Evolutionary conservation across 2,113 vertebrate genomes (phyloP).

Genomic region (Chloropsis cyanopogon): DNA sequence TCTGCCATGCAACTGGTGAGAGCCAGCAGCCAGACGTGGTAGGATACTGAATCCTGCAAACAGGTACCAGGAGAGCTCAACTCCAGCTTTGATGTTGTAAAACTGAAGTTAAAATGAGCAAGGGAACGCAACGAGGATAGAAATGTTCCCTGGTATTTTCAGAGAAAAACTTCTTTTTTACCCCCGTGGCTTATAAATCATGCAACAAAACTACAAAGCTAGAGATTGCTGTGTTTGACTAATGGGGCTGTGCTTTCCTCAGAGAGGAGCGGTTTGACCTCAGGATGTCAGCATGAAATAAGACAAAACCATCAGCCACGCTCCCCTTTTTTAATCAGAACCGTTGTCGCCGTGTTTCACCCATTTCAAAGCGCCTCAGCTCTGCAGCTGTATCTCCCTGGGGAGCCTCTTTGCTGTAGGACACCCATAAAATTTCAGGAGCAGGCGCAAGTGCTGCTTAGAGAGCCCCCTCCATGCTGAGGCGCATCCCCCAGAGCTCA

Average conservation of each 20-base stretch:
- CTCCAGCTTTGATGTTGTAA: not conserved
- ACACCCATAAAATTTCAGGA: not conserved
- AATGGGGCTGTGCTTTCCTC: constrained; percentile 12
- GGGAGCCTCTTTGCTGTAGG: not conserved
- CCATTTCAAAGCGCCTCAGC: not conserved
- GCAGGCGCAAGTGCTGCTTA: not conserved
- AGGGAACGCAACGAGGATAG: not conserved
- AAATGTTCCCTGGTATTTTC: not conserved
- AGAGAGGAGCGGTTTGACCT: constrained; percentile 52
- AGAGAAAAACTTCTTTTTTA: not conserved
- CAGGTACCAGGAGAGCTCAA: not conserved
- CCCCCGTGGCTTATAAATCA: constrained; percentile 46
- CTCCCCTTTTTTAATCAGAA: not conserved
- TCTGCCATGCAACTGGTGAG: not conserved
- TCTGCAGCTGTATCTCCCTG: accelerated
- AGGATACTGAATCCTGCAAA: not conserved
- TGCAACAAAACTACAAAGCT: constrained; percentile 38
- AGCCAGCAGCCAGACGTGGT: not conserved
- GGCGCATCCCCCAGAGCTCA: not conserved
- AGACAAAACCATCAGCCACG: constrained; percentile 13
- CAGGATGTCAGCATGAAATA: constrained; percentile 62
- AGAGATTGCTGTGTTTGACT: constrained; percentile 39
- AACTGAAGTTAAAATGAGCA: not conserved
- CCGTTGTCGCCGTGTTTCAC: not conserved
- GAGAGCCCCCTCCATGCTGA: accelerated